A percentile compares a stretch with the other conserved stretches of the same genome.
Evolutionary conservation across 2,113 vertebrate genomes (phyloP).

Genomic region (Alces alces): DNA sequence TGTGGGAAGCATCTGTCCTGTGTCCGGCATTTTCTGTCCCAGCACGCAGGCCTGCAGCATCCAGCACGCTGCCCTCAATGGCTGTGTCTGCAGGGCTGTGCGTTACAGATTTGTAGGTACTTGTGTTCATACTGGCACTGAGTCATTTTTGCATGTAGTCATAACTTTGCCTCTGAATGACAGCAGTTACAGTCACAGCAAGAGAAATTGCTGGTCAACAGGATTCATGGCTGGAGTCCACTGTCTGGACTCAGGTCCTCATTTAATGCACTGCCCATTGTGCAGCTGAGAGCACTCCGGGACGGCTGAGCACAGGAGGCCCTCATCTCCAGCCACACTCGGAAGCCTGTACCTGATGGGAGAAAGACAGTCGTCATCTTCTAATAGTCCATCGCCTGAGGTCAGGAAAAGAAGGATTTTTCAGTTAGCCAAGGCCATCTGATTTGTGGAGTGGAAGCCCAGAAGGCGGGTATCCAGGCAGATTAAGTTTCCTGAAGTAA

Average conservation of each 20-base stretch:
- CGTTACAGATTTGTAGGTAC: not conserved
- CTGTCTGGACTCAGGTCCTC: not conserved
- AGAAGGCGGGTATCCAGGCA: not conserved
- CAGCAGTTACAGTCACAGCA: not conserved
- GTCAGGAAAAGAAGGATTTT: not conserved
- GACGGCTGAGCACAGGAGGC: not conserved
- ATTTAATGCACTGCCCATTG: not conserved
- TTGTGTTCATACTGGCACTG: not conserved
- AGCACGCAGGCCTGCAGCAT: not conserved
- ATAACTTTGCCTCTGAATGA: not conserved
- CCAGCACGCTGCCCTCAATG: fast-evolving
- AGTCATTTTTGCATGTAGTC: not conserved
- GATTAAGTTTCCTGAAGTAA: not conserved
- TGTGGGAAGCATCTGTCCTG: not conserved
- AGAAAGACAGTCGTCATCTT: not conserved
- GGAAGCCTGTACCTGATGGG: not conserved
- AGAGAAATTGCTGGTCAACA: not conserved
- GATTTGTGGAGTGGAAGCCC: not conserved
- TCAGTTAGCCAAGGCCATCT: not conserved
- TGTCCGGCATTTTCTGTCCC: not conserved
- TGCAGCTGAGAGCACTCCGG: too few relatives aligned
- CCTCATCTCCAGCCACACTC: not conserved
- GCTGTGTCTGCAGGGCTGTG: not conserved
- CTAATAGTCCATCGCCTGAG: not conserved
- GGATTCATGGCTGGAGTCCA: not conserved